Conservation (phyloP, 2,113 vertebrate species). For the Petromus typicus region DNA sequence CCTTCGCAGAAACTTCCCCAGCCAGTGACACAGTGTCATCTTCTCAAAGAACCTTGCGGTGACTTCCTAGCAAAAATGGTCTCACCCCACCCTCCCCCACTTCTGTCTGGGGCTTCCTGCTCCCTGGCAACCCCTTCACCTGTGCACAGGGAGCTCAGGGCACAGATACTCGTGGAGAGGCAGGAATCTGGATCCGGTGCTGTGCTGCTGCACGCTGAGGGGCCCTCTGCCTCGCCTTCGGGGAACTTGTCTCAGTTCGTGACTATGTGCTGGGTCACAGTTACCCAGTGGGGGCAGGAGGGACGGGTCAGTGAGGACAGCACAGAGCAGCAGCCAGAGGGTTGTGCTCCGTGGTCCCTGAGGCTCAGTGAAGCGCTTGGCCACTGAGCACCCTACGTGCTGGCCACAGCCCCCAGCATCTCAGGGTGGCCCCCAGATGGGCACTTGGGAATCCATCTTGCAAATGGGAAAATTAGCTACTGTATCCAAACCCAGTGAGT, state of each 20-base stretch:
- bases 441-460: neutral
- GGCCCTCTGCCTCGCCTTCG: too few species aligned
- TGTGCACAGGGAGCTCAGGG: too few species aligned
- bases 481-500: neutral
- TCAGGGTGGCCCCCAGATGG: neutral
- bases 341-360: rapidly evolving
- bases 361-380: rapidly evolving
- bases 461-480: neutral
- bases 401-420: rapidly evolving
- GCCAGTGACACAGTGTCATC: neutral
- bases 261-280: too few species aligned
- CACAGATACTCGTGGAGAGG: too few species aligned
- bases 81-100: neutral
- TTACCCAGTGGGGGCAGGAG: too few species aligned
- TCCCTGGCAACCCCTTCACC: neutral
- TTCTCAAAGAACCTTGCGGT: neutral
- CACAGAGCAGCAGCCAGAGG: neutral
- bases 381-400: neutral
- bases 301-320: neutral
- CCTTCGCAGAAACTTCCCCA: neutral
- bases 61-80: neutral
- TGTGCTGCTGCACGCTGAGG: too few species aligned
- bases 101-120: neutral
- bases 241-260: neutral
- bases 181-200: too few species aligned